phyloP scores from a whole-genome alignment of 2,113 vertebrate genomes.

The Cavia porcellus region DNA sequence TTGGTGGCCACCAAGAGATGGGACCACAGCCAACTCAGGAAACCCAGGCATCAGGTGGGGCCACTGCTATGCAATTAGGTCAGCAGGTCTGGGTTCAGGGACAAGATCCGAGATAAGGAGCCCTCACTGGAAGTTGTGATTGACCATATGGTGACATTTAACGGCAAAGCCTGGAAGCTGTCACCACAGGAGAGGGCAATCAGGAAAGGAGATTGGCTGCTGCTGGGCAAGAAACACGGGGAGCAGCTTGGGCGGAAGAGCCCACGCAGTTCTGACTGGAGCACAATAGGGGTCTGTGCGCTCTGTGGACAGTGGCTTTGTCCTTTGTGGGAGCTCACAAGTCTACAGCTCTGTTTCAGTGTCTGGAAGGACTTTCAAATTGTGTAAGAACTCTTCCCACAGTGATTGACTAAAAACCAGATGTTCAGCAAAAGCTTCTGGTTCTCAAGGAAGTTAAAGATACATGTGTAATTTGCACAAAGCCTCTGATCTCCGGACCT shows the following conservation, averaged over 20 bases:
- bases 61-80: no score
- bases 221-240: not conserved
- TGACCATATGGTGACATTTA: not conserved
- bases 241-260: rapidly evolving
- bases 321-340: no score
- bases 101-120: not conserved
- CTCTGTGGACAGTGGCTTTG: no score
- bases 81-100: not conserved
- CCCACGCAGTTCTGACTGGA: not conserved
- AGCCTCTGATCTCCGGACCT: no score
- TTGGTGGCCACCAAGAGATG: not conserved
- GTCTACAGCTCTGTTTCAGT: no score
- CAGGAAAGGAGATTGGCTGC: not conserved
- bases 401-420: not conserved
- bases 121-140: rapidly evolving
- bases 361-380: not conserved
- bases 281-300: rapidly evolving
- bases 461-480: no score
- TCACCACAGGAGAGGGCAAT: not conserved
- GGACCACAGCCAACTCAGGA: not conserved
- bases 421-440: not conserved
- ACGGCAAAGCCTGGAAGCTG: not conserved
- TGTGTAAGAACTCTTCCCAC: not conserved
- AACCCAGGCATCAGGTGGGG: not conserved
- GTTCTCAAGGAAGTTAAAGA: not conserved